phyloP scores from a whole-genome alignment of 2,888 invertebrate genomes.

The Pecten maximus region DNA sequence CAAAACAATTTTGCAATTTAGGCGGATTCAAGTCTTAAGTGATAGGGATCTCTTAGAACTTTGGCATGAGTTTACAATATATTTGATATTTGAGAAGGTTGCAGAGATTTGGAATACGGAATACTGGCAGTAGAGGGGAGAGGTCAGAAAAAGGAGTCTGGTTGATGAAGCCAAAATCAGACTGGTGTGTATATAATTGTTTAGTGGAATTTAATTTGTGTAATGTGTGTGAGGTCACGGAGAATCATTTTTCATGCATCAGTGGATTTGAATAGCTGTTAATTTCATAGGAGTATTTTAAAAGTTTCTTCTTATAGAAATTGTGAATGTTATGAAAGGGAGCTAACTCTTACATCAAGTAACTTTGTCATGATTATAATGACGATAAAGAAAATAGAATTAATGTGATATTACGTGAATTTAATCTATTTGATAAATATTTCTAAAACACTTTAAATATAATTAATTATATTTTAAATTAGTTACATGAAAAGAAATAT shows the following conservation, averaged over 20 bases:
- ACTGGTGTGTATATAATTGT: background rate
- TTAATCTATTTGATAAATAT: background rate
- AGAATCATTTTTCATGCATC: background rate
- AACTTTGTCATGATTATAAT: background rate
- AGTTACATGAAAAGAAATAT: background rate
- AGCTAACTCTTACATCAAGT: background rate
- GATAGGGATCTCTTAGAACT: conserved; percentile 25
- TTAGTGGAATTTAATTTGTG: background rate
- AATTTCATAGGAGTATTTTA: background rate
- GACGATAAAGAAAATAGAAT: background rate
- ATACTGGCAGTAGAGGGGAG: background rate
- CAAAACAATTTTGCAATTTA: conserved; percentile 33
- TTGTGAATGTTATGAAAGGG: background rate
- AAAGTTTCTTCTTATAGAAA: background rate
- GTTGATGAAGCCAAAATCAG: background rate
- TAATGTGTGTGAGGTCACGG: background rate
- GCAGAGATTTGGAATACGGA: conserved; percentile 30
- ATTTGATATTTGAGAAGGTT: conserved; percentile 31
- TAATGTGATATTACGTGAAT: background rate
- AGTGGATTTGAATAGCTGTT: background rate
- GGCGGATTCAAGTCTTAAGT: conserved; percentile 33
- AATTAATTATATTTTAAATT: background rate
- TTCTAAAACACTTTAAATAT: too few species aligned
- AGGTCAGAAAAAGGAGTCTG: background rate
- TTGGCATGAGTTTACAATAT: conserved; percentile 33